phyloP scores from a whole-genome alignment of 2,113 vertebrate species.

The Suncus etruscus region DNA sequence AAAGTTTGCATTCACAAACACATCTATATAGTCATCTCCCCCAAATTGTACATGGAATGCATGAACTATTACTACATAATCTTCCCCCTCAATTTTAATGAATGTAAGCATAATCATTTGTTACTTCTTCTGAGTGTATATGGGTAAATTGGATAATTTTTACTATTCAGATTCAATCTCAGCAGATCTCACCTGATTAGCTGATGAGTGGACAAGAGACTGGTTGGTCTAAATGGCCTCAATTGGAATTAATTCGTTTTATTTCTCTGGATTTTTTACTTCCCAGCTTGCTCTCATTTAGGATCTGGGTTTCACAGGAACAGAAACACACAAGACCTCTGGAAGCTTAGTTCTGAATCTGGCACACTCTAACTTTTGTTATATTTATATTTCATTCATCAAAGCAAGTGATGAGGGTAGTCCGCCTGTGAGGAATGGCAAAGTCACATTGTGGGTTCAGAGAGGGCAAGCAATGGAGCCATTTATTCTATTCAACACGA shows the following conservation, averaged over 20 bases:
- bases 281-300: not conserved
- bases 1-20: slow-evolving; percentile 19
- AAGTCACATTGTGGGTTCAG: not conserved
- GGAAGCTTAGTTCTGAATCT: not conserved
- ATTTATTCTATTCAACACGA: not conserved
- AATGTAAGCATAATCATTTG: slow-evolving; percentile 44
- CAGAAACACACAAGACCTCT: not conserved
- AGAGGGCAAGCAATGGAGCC: not conserved
- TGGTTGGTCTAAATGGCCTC: slow-evolving; percentile 40
- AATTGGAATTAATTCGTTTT: not conserved
- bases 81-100: not conserved
- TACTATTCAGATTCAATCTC: not conserved
- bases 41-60: slow-evolving; percentile 33
- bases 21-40: not conserved
- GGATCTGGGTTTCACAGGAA: slow-evolving; percentile 1
- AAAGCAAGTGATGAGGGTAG: slow-evolving; percentile 9
- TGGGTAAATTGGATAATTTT: not conserved
- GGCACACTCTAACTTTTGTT: not conserved
- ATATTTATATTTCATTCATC: not conserved
- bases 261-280: not conserved
- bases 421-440: not conserved
- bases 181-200: not conserved
- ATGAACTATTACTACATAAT: not conserved
- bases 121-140: not conserved
- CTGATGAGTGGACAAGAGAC: not conserved